These are phyloP conservation scores for Intellagama lesueurii DNA, from an alignment of 2,797 vertebrate species.

Conservation along the genomic window DNA sequence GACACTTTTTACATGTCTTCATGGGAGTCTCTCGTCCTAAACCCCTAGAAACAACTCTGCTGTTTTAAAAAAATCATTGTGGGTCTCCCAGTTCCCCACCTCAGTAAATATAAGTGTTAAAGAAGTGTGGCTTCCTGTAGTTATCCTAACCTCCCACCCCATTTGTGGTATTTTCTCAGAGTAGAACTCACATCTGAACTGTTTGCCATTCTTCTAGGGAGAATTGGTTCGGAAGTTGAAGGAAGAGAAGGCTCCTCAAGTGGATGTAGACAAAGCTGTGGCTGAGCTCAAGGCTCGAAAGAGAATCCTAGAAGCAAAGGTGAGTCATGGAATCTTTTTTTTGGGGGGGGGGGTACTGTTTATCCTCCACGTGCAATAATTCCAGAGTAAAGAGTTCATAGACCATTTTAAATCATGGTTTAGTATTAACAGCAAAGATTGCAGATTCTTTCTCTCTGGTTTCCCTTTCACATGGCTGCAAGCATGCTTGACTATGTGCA, in stretches of 20 bases:
- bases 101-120: not conserved
- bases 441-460: not conserved
- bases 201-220: conserved; percentile 79
- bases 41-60: not conserved
- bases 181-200: not conserved
- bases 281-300: conserved; percentile 95
- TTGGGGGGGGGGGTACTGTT: not conserved
- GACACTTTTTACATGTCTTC: not conserved
- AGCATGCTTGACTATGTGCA: not conserved
- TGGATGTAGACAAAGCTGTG: conserved; percentile 93
- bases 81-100: not conserved
- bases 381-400: not conserved
- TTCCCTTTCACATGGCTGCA: not conserved
- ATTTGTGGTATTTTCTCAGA: not conserved
- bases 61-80: not conserved
- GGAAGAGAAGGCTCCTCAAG: conserved; percentile 90
- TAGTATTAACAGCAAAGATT: too few relatives aligned
- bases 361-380: too few relatives aligned
- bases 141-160: fast-evolving
- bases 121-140: not conserved
- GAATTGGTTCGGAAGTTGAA: conserved; percentile 94
- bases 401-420: not conserved
- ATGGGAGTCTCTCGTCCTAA: too few relatives aligned
- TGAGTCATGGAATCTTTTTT: conserved; percentile 63
- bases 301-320: conserved; percentile 92